Percentiles rank a stretch among this genome's conserved stretches.
Evolutionary conservation across 1,140 invertebrate genomes (phyloP).

Genomic region (Sycophila sp.): DNA sequence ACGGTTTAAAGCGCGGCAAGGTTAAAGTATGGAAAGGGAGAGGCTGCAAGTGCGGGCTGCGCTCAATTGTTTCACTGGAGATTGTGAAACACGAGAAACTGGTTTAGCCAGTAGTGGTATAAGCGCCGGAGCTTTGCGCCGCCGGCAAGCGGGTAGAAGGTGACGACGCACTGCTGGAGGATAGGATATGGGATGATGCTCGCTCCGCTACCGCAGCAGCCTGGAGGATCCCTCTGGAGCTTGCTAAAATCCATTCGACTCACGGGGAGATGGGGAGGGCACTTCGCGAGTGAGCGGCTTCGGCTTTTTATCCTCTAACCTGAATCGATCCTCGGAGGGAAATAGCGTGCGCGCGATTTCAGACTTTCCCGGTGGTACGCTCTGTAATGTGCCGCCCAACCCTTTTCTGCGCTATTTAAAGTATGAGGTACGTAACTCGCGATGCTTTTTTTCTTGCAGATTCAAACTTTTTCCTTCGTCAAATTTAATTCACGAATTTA

Average conservation of each 20-base stretch:
- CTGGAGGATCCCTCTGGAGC: constrained; percentile 35
- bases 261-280: constrained; percentile 27
- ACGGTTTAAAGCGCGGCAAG: too few species aligned
- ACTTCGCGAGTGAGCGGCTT: constrained; percentile 37
- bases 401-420: too few species aligned
- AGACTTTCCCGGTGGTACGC: neutral
- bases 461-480: too few species aligned
- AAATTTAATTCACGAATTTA: too few species aligned
- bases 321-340: constrained; percentile 45
- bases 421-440: too few species aligned
- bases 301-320: constrained; percentile 42
- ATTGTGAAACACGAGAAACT: constrained; percentile 59
- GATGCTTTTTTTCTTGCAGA: too few species aligned
- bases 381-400: constrained; percentile 7
- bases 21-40: too few species aligned
- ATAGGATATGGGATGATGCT: constrained; percentile 37
- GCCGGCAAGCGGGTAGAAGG: constrained; percentile 30
- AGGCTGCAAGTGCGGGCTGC: constrained; percentile 41
- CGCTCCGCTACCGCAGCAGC: constrained; percentile 2
- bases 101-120: constrained; percentile 48
- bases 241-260: constrained; percentile 45
- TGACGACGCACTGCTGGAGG: constrained; percentile 22
- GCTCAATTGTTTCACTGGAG: constrained; percentile 59
- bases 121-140: constrained; percentile 46
- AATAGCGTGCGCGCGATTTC: constrained; percentile 1